Conservation (phyloP, 2,888 invertebrate genomes). For the Caenorhabditis sp. region DNA sequence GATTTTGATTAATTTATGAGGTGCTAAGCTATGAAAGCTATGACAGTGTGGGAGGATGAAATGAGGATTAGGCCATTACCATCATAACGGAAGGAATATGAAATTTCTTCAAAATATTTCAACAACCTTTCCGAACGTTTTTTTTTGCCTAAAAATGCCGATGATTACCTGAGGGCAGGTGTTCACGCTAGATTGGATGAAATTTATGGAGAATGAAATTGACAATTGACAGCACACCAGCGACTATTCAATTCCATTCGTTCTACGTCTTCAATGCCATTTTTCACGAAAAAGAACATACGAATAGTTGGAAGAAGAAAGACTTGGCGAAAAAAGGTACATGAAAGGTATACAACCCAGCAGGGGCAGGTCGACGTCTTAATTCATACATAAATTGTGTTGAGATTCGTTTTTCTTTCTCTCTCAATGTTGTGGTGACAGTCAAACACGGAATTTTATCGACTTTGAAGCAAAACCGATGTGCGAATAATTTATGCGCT, state of each 20-base stretch:
- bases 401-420: background rate
- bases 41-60: conserved; percentile 6
- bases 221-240: conserved; percentile 43
- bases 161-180: conserved; percentile 53
- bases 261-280: background rate
- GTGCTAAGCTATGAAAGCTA: conserved; percentile 19
- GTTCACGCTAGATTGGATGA: conserved; percentile 50
- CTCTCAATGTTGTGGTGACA: conserved; percentile 12
- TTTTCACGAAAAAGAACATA: conserved; percentile 31
- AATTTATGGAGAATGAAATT: conserved; percentile 27
- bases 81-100: conserved; percentile 27
- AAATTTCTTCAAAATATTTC: background rate
- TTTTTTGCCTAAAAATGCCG: conserved; percentile 1
- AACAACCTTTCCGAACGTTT: background rate
- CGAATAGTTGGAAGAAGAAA: conserved; percentile 8
- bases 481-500: conserved; percentile 53
- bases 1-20: conserved; percentile 61
- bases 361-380: conserved; percentile 28
- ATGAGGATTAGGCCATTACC: background rate
- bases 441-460: conserved; percentile 2
- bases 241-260: conserved; percentile 16
- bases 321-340: conserved; percentile 12
- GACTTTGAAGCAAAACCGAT: conserved; percentile 38
- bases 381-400: conserved; percentile 51
- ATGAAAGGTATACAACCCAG: conserved; percentile 34